Conservation (phyloP, 2,113 vertebrate genomes). For the Astur gentilis region DNA sequence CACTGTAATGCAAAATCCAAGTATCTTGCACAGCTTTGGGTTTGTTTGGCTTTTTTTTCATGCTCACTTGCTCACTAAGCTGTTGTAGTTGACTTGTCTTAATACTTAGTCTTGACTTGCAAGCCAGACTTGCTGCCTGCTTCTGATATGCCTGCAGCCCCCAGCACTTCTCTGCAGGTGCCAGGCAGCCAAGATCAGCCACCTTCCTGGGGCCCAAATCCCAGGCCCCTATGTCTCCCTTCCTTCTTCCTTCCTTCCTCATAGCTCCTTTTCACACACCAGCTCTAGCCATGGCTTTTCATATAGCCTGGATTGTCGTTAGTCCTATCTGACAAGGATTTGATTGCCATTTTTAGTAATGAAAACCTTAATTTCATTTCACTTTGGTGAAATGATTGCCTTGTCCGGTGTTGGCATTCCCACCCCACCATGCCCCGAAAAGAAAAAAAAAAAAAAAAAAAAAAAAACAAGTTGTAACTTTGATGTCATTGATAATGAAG, state of each 20-base stretch:
- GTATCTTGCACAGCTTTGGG: not conserved
- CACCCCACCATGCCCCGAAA: rapidly evolving
- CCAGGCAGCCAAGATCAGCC: rapidly evolving
- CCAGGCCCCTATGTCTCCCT: not conserved
- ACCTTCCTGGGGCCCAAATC: not conserved
- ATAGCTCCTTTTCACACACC: not conserved
- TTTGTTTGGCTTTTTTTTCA: not conserved
- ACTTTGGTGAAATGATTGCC: not conserved
- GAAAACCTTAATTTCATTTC: not conserved
- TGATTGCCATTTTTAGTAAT: not conserved
- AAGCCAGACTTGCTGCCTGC: not conserved
- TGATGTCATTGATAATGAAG: not conserved
- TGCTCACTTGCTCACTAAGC: not conserved
- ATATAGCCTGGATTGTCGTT: not conserved
- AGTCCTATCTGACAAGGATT: not conserved
- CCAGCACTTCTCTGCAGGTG: not conserved
- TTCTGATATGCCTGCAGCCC: not conserved
- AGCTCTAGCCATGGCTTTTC: not conserved
- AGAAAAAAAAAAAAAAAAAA: not conserved
- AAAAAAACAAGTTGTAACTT: not conserved
- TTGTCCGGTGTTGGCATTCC: not conserved
- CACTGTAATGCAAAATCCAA: not conserved
- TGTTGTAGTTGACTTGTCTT: not conserved
- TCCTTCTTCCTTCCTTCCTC: not conserved
- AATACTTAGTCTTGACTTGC: no score